Base-by-base conservation (phyloP, 1,140 invertebrate species). In the Coelopa frigida region DNA sequence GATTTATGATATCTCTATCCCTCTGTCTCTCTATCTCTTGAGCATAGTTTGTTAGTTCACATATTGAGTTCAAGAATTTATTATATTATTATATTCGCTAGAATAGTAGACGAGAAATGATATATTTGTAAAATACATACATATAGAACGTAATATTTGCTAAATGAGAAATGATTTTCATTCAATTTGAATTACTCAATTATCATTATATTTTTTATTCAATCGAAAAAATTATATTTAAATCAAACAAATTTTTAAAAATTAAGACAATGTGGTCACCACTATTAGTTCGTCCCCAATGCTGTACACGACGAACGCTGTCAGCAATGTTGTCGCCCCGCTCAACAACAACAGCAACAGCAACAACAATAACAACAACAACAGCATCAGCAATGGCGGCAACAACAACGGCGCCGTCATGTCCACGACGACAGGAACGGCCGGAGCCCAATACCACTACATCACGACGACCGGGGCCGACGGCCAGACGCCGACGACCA, bases 261-360 rank as follows among this genome's bases (percentile, higher is more conserved):
- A 50, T 50, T 50, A 66, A 66, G 62, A 66, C 62, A 66, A 66
- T 66, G 62, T 66, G 62, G 62, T 66, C 62, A 66, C 62, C 66
- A 66, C 62, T 61, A 66, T 66, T 62, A 66, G 62, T 66, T 66
- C 62, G 58, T 66, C 62, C 53, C 58, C 62, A 51, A 57, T 66
- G 52, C 62, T 65, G 62, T 62, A 62, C 41, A 56, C 62, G 53
- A 52, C 51, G 38, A 55, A 35, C 37, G 33, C 50, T 3, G 29
- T 32, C 32, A n/a, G n/a, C n/a, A n/a, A n/a, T 44, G 42, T 27
- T 12, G 14, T 20, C 18, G 29, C 42, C 42, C 4, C 31, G 35
- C 46, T 33, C 45, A 38, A 29, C 21, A 15, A 22, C 45, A 46
- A 36, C 15, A 10, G 8, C 8, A 36, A 36, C 44, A 36, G 35